Evolutionary conservation across 1,140 invertebrate species (phyloP).

Genomic region (Zaprionus africanus): DNA sequence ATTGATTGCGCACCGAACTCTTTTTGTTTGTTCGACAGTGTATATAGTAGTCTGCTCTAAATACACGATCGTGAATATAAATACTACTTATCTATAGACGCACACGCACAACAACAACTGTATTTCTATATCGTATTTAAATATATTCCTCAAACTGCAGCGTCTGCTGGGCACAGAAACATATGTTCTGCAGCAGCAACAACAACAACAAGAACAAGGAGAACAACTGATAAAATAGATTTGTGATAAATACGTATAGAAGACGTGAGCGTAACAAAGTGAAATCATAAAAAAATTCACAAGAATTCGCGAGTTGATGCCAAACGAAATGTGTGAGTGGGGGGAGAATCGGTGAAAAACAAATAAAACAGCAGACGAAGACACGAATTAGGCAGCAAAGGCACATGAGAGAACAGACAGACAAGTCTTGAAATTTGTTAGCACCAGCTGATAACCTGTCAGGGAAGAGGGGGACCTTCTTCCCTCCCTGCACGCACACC

Average conservation of each 20-base stretch:
- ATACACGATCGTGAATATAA: conserved; percentile 33
- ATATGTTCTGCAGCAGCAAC: conserved; percentile 38
- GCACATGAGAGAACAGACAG: background rate
- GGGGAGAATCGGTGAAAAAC: conserved; percentile 8
- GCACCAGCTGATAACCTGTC: conserved; percentile 38
- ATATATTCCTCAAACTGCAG: conserved; percentile 69
- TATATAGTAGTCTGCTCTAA: conserved; percentile 9
- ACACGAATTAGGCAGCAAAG: conserved; percentile 18
- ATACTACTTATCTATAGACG: conserved; percentile 46
- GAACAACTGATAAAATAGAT: conserved; percentile 10
- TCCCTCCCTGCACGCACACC: too few species aligned
- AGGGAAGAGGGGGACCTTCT: background rate
- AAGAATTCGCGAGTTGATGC: conserved; percentile 60
- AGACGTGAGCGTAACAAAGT: conserved; percentile 19
- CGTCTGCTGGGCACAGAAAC: conserved; percentile 14
- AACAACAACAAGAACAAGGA: conserved; percentile 11
- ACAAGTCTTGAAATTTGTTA: conserved; percentile 21
- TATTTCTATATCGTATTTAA: conserved; percentile 77
- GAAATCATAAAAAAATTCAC: conserved; percentile 55
- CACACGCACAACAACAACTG: conserved; percentile 43
- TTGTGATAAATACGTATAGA: conserved; percentile 16
- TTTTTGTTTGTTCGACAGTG: conserved; percentile 3
- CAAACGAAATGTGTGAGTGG: conserved; percentile 7
- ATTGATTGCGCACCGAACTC: background rate
- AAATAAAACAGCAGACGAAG: conserved; percentile 37